These are phyloP conservation scores for Polypedilum pembai DNA, from an alignment of 1,140 invertebrate species.

Conservation along the genomic window DNA sequence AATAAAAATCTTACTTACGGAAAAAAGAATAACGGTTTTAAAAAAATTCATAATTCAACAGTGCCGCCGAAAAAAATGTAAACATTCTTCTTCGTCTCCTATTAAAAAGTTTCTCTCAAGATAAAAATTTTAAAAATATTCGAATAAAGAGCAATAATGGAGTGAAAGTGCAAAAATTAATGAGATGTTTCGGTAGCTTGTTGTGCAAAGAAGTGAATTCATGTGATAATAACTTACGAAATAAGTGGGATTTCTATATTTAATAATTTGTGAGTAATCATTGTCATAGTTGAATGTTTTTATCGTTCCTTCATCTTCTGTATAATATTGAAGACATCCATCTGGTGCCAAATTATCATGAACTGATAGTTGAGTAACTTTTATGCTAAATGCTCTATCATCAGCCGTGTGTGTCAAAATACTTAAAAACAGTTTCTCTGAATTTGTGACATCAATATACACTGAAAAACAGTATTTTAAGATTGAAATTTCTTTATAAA, in stretches of 20 bases:
- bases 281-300: slow-evolving; percentile 66
- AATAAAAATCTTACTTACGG: no score
- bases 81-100: no score
- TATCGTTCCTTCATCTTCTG: slow-evolving; percentile 50
- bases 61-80: not conserved
- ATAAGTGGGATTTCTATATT: slow-evolving; percentile 48
- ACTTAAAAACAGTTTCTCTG: slow-evolving; percentile 54
- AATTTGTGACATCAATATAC: slow-evolving; percentile 59
- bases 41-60: not conserved
- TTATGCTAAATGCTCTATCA: slow-evolving; percentile 55
- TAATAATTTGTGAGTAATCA: slow-evolving; percentile 47
- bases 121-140: slow-evolving; percentile 26
- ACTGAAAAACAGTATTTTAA: slow-evolving; percentile 47
- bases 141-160: slow-evolving; percentile 23
- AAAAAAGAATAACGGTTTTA: no score
- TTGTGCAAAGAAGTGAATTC: not conserved
- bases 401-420: slow-evolving; percentile 52
- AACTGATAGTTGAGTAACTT: slow-evolving; percentile 49
- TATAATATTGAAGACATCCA: slow-evolving; percentile 65
- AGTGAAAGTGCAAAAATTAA: not conserved
- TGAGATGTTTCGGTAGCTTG: not conserved
- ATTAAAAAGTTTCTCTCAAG: not conserved
- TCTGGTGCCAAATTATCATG: slow-evolving; percentile 42
- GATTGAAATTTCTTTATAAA: slow-evolving; percentile 29
- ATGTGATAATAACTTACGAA: slow-evolving; percentile 44